phyloP scores from a whole-genome alignment of 1,140 invertebrate genomes.

The Bombyx mandarina region DNA sequence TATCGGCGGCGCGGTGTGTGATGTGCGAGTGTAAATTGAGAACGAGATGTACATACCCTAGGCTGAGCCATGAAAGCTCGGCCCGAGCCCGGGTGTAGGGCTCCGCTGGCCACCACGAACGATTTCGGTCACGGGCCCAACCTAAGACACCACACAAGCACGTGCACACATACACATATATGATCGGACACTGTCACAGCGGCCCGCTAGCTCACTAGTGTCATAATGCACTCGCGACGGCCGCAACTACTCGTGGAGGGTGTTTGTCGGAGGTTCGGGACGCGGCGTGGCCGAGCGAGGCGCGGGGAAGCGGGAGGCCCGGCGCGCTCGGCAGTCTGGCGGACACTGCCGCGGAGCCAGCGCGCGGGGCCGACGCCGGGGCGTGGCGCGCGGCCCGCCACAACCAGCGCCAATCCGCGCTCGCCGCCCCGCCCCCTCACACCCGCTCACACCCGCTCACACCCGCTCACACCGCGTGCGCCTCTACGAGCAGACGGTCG shows the following conservation, averaged over 20 bases:
- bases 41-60: conserved; percentile 61
- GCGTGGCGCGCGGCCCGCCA: conserved; percentile 36
- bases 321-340: conserved; percentile 68
- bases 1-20: not conserved
- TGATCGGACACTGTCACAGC: conserved; percentile 58
- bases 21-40: not conserved
- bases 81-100: conserved; percentile 68
- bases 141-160: conserved; percentile 58
- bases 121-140: conserved; percentile 57
- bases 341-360: conserved; percentile 58
- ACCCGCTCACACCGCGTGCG: conserved; percentile 21
- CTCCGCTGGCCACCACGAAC: conserved; percentile 69
- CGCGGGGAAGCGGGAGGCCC: conserved; percentile 63
- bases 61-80: conserved; percentile 72
- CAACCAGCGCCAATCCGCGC: conserved; percentile 28
- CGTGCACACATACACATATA: conserved; percentile 63
- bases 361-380: conserved; percentile 37
- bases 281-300: conserved; percentile 60
- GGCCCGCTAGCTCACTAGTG: conserved; percentile 68
- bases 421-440: conserved; percentile 14
- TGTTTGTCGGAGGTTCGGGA: conserved; percentile 20
- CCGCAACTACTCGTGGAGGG: conserved; percentile 28
- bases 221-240: conserved; percentile 69
- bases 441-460: conserved; percentile 19
- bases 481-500: conserved; percentile 18